Evolutionary conservation across 2,797 vertebrate genomes (phyloP).

Genomic region (Falco concolor): DNA sequence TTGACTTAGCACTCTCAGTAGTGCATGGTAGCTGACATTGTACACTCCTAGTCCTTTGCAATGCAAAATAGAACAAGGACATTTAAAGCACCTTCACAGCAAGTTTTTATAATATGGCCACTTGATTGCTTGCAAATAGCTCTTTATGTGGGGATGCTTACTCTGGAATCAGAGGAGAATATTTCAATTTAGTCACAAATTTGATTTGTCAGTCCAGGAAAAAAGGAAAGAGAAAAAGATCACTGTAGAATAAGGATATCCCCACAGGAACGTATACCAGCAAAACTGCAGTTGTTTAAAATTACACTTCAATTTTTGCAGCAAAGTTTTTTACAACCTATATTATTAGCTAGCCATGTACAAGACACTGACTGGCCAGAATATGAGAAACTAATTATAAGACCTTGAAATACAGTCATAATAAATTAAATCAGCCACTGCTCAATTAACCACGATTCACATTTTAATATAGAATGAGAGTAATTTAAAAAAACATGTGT

Average conservation of each 20-base stretch:
- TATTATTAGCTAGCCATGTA: neutral
- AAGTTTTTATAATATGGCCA: neutral
- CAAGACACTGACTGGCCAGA: neutral
- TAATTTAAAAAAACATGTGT: neutral
- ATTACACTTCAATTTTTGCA: neutral
- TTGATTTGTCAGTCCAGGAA: neutral
- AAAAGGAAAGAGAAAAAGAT: neutral
- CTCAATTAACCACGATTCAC: neutral
- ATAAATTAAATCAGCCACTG: neutral
- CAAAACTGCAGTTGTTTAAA: slow-evolving; percentile 12
- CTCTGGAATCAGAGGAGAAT: neutral
- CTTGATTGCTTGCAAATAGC: neutral
- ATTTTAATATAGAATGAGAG: neutral
- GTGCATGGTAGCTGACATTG: neutral
- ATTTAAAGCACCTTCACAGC: neutral
- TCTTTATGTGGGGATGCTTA: neutral
- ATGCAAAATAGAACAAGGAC: neutral
- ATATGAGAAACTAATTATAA: slow-evolving; percentile 1
- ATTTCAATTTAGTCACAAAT: slow-evolving; percentile 1
- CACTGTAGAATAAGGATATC: neutral
- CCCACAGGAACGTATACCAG: neutral
- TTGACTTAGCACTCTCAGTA: neutral
- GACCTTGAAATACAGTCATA: neutral
- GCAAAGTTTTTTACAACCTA: neutral
- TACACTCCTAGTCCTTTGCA: neutral